phyloP scores from a whole-genome alignment of 1,140 invertebrate genomes.

The Meteorus sp. region DNA sequence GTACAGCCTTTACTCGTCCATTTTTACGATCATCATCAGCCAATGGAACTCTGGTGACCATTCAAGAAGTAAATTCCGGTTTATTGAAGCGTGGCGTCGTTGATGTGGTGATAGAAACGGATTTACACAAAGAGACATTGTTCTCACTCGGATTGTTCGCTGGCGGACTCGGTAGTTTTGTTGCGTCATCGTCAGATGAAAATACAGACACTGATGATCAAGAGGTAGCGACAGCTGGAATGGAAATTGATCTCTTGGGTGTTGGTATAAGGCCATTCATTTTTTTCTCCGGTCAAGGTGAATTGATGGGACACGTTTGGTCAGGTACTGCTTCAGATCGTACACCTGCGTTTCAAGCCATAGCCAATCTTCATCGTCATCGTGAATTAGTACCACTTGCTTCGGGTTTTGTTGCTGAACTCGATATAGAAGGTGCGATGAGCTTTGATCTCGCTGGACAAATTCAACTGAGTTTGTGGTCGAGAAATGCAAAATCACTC shows the following conservation, averaged over 20 bases:
- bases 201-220: conserved; percentile 53
- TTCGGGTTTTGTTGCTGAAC: conserved; percentile 74
- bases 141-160: conserved; percentile 78
- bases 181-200: conserved; percentile 61
- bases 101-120: conserved; percentile 68
- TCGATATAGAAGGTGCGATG: conserved; percentile 70
- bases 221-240: conserved; percentile 76
- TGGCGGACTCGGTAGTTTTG: conserved; percentile 71
- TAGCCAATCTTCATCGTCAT: conserved; percentile 76
- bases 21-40: conserved; percentile 64
- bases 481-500: conserved; percentile 79
- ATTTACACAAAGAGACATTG: conserved; percentile 56
- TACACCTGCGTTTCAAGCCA: conserved; percentile 79
- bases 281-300: conserved; percentile 82
- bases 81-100: conserved; percentile 77
- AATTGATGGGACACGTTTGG: conserved; percentile 90
- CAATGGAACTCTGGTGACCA: conserved; percentile 72
- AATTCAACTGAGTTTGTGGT: conserved; percentile 86
- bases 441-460: conserved; percentile 84
- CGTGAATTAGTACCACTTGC: conserved; percentile 69
- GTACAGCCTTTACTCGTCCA: conserved; percentile 69
- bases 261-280: conserved; percentile 79
- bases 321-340: conserved; percentile 79
- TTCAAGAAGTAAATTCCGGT: conserved; percentile 75
- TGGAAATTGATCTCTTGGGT: conserved; percentile 79